Conservation (phyloP, 2,113 vertebrate genomes). For the Caranx melampygus region DNA sequence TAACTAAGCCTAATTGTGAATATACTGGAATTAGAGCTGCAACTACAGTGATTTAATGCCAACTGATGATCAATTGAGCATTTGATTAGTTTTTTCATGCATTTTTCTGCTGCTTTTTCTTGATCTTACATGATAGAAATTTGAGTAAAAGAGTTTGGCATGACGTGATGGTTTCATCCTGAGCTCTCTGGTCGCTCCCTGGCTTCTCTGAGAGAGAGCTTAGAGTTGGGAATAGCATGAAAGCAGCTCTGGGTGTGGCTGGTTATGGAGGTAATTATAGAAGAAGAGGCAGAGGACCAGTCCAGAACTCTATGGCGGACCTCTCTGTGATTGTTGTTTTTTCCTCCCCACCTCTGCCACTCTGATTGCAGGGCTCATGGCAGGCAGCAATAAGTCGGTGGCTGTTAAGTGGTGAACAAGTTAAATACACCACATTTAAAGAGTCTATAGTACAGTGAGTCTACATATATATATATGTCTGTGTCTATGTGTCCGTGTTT, state of each 20-base stretch:
- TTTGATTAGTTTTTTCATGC: too few relatives aligned
- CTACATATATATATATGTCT: background rate
- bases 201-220: background rate
- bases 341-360: constrained; percentile 47
- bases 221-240: constrained; percentile 47
- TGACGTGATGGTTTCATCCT: background rate
- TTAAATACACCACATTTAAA: background rate
- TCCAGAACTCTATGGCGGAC: constrained; percentile 48
- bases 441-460: constrained; percentile 5
- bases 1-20: too few relatives aligned
- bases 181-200: background rate
- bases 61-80: too few relatives aligned
- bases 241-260: constrained; percentile 66
- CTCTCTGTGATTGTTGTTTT: constrained; percentile 69
- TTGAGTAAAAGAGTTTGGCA: background rate
- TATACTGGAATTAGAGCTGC: too few relatives aligned
- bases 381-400: constrained; percentile 12
- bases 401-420: constrained; percentile 30
- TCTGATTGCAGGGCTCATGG: constrained; percentile 62
- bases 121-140: too few relatives aligned
- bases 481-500: background rate
- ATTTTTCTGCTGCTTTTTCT: too few relatives aligned
- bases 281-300: constrained; percentile 37
- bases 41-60: too few relatives aligned
- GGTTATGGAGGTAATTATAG: constrained; percentile 71